Conservation (phyloP, 2,888 invertebrate genomes). For the Gastracanthus pulcherrimus region DNA sequence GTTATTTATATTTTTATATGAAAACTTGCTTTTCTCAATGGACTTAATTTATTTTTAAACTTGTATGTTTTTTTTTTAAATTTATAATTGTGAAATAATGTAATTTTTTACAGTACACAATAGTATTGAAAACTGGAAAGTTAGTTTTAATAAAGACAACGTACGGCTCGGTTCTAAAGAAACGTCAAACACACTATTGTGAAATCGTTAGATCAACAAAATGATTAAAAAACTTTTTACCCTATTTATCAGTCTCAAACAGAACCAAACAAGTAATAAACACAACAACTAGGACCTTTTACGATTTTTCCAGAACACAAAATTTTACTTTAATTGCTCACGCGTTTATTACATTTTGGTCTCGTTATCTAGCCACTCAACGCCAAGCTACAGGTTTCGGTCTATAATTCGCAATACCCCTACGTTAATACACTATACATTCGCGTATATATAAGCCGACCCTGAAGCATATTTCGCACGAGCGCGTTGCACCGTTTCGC, state of each 20-base stretch:
- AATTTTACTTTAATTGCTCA: not conserved
- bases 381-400: not conserved
- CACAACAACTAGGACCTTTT: not conserved
- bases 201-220: too few species aligned
- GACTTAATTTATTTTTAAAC: too few species aligned
- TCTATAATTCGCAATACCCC: not conserved
- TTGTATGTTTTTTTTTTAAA: too few species aligned
- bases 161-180: too few species aligned
- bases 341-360: not conserved
- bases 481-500: slow-evolving; percentile 42
- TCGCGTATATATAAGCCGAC: slow-evolving; percentile 25
- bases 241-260: not conserved
- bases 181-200: too few species aligned
- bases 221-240: not conserved
- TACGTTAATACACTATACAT: not conserved
- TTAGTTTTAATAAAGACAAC: too few species aligned
- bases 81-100: too few species aligned
- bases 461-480: slow-evolving; percentile 19
- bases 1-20: too few species aligned
- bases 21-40: too few species aligned
- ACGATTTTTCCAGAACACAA: not conserved
- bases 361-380: not conserved
- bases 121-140: too few species aligned
- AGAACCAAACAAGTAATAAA: not conserved
- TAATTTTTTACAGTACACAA: too few species aligned